phyloP scores from a whole-genome alignment of 2,113 vertebrate species.

The Ciconia boyciana region DNA sequence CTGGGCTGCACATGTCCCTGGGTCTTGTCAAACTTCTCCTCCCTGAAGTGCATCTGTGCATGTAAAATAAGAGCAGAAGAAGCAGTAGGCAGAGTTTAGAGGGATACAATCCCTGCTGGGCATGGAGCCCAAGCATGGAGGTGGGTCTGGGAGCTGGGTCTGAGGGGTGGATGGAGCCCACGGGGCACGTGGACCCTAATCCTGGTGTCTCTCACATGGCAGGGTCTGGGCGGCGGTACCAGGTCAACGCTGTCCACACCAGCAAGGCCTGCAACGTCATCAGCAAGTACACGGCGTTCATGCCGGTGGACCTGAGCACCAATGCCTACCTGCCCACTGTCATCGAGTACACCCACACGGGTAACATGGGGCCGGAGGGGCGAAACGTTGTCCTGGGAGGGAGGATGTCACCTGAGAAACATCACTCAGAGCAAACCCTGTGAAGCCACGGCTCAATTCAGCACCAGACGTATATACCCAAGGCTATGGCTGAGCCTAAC shows the following conservation, averaged over 20 bases:
- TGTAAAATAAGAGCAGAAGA: neutral
- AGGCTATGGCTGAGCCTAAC: neutral
- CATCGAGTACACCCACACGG: slow-evolving; percentile 78
- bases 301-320: slow-evolving; percentile 88
- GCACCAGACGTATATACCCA: neutral
- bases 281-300: slow-evolving; percentile 90
- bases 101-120: neutral
- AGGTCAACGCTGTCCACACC: slow-evolving; percentile 85
- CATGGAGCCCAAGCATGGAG: neutral
- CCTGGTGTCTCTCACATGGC: neutral
- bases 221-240: slow-evolving; percentile 87
- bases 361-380: slow-evolving; percentile 43
- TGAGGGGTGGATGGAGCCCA: neutral
- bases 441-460: neutral
- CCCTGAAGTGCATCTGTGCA: neutral
- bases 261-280: slow-evolving; percentile 92
- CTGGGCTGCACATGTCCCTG: neutral
- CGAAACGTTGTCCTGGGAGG: neutral
- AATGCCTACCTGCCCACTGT: slow-evolving; percentile 82
- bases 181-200: accelerated
- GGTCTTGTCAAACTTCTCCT: neutral
- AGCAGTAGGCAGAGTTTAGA: neutral
- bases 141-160: neutral
- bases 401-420: neutral
- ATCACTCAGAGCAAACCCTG: neutral